Base-by-base conservation (phyloP, 2,888 invertebrate genomes). In the Phalera bucephala region DNA sequence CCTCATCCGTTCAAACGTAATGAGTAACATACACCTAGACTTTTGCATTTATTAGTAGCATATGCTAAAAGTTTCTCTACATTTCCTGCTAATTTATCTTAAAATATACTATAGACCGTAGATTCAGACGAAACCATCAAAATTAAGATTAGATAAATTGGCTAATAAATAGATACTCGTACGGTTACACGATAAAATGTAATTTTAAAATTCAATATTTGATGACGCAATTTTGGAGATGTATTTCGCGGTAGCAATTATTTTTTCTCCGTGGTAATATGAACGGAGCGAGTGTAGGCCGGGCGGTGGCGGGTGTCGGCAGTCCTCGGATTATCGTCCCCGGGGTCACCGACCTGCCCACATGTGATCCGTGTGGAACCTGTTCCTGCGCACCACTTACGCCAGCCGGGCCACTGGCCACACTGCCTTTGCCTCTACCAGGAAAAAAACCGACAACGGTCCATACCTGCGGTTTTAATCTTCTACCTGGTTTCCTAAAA, bases 351-450 rank as follows among this genome's bases (percentile, higher is more conserved):
- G 83, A 84, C 80, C 86, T 68, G 53, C 53, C 64, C 80, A 84
- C 81, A 82, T 84, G 82, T 84, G 81, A 77, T 81, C 78, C 67
- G 71, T 67, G 69, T 72, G 64, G 75, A 75, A 81, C 87, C 85
- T 80, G 86, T 87, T 87, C 82, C 75, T 66, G 69, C 78, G 70
- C 73, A 76, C 80, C 72, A 83, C 79, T 79, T 79, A 64, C 57
- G 53, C 52, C 64, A 61, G 64, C 59, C 61, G 55, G 68, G 62
- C 70, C 68, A 57, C 62, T 65, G 71, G 56, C 68, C 70, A 65
- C 48, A 33, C 43, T 47, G 49, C 57, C 52, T 43, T 52, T 41
- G 49, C 52, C 19, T 51, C 52, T 67, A 63, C 59, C 60, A 59
- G 55, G 58, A 57, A 66, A 67, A 61, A 56, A 23, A 45, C 40